Evolutionary conservation across 2,888 invertebrate genomes (phyloP).

Genomic region (Fabriciana adippe): DNA sequence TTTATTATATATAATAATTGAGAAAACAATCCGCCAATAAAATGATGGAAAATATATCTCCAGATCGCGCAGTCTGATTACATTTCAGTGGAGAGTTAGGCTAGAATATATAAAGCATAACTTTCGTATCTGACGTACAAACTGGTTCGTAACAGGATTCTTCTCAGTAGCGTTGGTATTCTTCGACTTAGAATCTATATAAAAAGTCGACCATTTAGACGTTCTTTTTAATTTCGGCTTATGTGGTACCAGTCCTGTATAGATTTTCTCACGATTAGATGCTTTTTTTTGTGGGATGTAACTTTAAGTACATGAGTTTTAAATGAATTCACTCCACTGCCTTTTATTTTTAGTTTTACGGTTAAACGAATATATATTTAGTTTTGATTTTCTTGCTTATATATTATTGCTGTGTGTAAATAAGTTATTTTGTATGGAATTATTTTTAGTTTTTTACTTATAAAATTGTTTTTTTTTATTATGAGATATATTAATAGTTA

Average conservation of each 20-base stretch:
- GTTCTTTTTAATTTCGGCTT: constrained; percentile 33
- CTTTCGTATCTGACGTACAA: constrained; percentile 65
- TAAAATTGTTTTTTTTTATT: too few relatives aligned
- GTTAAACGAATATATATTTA: not conserved
- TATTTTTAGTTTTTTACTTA: too few relatives aligned
- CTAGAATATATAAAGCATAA: constrained; percentile 49
- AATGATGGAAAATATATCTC: constrained; percentile 15
- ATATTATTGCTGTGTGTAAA: too few relatives aligned
- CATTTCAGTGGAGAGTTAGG: constrained; percentile 9
- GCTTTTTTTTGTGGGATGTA: constrained; percentile 22
- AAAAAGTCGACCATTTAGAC: constrained; percentile 35
- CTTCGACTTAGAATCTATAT: constrained; percentile 47
- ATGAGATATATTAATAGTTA: too few relatives aligned
- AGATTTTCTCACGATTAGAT: constrained; percentile 33
- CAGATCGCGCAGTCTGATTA: not conserved
- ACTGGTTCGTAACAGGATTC: constrained; percentile 70
- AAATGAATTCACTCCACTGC: not conserved
- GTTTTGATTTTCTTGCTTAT: not conserved
- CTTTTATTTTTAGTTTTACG: not conserved
- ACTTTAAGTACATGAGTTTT: constrained; percentile 14
- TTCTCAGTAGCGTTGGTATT: constrained; percentile 57
- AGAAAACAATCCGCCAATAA: not conserved
- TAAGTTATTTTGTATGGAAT: too few relatives aligned
- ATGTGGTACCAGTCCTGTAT: constrained; percentile 20
- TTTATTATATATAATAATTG: not conserved